A percentile compares a stretch with the other conserved stretches of the same genome.
Conservation (phyloP, 1,140 invertebrate species). For the Atta colombica region DNA sequence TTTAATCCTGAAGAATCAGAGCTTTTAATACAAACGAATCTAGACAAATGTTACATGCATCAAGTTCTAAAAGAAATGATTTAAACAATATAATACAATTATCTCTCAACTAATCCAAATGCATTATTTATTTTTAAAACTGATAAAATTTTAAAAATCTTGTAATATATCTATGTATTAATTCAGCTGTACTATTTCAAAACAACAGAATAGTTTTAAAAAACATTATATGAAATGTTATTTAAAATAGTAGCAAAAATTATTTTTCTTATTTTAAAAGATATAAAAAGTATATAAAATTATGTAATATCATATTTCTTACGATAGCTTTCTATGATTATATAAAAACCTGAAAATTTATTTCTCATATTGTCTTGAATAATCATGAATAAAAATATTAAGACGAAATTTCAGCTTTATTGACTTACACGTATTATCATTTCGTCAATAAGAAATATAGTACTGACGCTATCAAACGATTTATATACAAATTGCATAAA, state of each 20-base stretch:
- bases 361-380: neutral
- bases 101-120: neutral
- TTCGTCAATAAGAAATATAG: neutral
- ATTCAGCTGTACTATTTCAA: neutral
- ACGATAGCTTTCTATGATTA: neutral
- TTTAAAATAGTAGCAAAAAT: neutral
- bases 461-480: neutral
- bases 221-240: neutral
- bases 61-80: neutral
- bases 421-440: neutral
- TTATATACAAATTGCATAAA: conserved; percentile 17
- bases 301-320: neutral
- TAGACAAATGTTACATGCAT: conserved; percentile 14
- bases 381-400: neutral
- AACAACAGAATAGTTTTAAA: neutral
- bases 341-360: neutral
- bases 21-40: conserved; percentile 22
- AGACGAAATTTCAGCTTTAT: neutral
- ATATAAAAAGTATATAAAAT: neutral
- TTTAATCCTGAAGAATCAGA: conserved; percentile 58
- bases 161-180: neutral
- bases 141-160: neutral
- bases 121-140: neutral
- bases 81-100: neutral
- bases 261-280: neutral